Evolutionary conservation across 2,888 invertebrate species (phyloP).

Genomic region (Drosophila nigritarsus): DNA sequence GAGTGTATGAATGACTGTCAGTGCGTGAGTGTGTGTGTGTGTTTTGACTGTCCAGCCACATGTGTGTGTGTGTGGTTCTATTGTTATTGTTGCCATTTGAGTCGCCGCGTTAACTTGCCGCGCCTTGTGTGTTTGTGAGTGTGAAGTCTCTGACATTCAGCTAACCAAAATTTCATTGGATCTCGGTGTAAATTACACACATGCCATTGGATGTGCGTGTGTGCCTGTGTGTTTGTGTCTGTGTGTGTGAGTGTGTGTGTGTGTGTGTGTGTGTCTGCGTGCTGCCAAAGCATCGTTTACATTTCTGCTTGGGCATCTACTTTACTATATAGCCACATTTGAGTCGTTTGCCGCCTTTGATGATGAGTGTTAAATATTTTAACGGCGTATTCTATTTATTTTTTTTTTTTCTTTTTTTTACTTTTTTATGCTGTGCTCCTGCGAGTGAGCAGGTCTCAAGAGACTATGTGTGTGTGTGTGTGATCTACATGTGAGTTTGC

Average conservation of each 20-base stretch:
- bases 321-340: conserved; percentile 11
- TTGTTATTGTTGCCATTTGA: conserved; percentile 53
- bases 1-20: conserved; percentile 2
- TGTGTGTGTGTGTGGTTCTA: conserved; percentile 11
- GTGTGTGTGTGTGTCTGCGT: background rate
- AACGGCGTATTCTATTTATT: conserved; percentile 29
- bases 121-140: conserved; percentile 6
- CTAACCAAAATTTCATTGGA: conserved; percentile 58
- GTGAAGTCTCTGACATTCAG: conserved; percentile 32
- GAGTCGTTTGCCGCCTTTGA: conserved; percentile 49
- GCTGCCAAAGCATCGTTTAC: conserved; percentile 35
- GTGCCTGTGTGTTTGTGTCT: conserved; percentile 1
- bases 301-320: conserved; percentile 33
- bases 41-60: conserved; percentile 35
- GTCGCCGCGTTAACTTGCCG: conserved; percentile 14
- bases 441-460: conserved; percentile 12
- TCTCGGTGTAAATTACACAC: conserved; percentile 55
- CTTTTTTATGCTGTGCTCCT: conserved; percentile 9
- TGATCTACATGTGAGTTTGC: conserved; percentile 43
- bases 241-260: background rate
- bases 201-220: conserved; percentile 13
- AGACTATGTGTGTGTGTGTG: conserved; percentile 19
- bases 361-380: conserved; percentile 44
- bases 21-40: conserved; percentile 18
- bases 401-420: conserved; percentile 4